Conservation (phyloP, 2,888 invertebrate species). For the Torymus aiolomorphi region DNA sequence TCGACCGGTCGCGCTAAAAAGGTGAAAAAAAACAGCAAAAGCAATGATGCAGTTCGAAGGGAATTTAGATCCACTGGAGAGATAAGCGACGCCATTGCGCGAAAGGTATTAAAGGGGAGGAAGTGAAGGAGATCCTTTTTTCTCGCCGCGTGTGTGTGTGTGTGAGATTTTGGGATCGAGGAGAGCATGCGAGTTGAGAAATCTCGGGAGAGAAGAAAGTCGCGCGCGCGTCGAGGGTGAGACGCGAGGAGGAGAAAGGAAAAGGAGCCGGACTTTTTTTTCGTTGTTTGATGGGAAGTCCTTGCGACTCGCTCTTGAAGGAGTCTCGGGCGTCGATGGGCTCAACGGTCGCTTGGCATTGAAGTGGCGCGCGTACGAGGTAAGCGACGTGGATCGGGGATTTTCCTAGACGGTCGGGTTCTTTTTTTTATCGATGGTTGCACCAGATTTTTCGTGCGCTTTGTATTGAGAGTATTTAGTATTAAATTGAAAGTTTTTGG, state of each 20-base stretch:
- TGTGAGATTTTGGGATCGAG: slow-evolving; percentile 39
- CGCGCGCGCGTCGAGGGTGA: slow-evolving; percentile 32
- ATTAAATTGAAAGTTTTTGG: too few species aligned
- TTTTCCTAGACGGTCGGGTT: slow-evolving; percentile 17
- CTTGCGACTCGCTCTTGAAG: slow-evolving; percentile 6
- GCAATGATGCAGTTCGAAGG: slow-evolving; percentile 43
- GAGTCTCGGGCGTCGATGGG: slow-evolving; percentile 8
- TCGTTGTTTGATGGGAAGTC: slow-evolving; percentile 31
- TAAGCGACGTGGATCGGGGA: neutral
- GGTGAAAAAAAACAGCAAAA: slow-evolving; percentile 3
- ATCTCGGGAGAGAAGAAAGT: slow-evolving; percentile 32
- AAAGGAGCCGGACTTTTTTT: slow-evolving; percentile 16
- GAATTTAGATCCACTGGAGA: slow-evolving; percentile 45
- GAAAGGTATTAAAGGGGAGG: slow-evolving; percentile 37
- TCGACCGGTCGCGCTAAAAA: slow-evolving; percentile 14
- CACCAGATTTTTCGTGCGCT: too few species aligned
- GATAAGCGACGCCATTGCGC: slow-evolving; percentile 43
- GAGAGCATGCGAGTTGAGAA: slow-evolving; percentile 15
- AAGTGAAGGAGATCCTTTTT: slow-evolving; percentile 28
- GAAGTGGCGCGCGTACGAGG: slow-evolving; percentile 14
- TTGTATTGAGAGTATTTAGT: too few species aligned
- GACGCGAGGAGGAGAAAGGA: slow-evolving; percentile 7
- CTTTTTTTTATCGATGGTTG: too few species aligned
- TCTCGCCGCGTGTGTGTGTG: neutral
- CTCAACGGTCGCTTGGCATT: slow-evolving; percentile 30